Base-by-base conservation (phyloP, 30 jellyfish, hydroid and myxozoan species). In the Morbakka virulenta region DNA sequence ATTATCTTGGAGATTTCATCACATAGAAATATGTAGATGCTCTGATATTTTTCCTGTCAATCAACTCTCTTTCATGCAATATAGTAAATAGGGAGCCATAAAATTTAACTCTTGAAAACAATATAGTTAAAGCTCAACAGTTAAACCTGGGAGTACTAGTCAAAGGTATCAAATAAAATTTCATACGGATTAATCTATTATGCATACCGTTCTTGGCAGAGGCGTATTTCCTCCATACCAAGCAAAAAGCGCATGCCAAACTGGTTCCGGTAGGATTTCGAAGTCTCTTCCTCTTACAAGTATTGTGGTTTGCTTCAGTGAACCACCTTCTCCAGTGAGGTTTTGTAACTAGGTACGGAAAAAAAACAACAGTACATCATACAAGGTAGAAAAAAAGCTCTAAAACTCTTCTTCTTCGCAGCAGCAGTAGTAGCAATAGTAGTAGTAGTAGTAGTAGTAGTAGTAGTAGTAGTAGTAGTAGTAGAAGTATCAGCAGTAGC, bases 291-390 rank as follows among this genome's bases (percentile, higher is more conserved):
- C 96, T 32, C 52, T 41, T 17, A 85, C 57, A 27, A 91, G 57
- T n/a, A n/a, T n/a, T n/a, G n/a, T n/a, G 47, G 77, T 76, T 29
- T 86, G 70, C 50, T 78, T 91, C 30, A 91, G 70, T 28, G 74
- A 66, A 6, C 98, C 98, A 35, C 98, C 98, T 57, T 91, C 98
- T 1, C 98, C 98, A 28, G 98, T 91, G 22, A 91, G 57, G 63
- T 72, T 82, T 21, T 77, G 34, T 0, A 85, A 57, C 85, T 91
- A 70, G 72, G 62, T 34, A 4, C 62, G 48, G 4, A 51, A 1
- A 66, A n/a, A n/a, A n/a, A n/a, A n/a, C n/a, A n/a, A n/a, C n/a
- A n/a, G n/a, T n/a, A n/a, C n/a, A n/a, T n/a, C n/a, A n/a, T n/a
- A n/a, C n/a, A n/a, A n/a, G n/a, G n/a, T n/a, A n/a, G n/a, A n/a